A percentile compares a stretch with the other conserved stretches of the same genome.
These are phyloP conservation scores for Bombus fervidus DNA, from an alignment of 1,140 invertebrate genomes.

Conservation along the genomic window DNA sequence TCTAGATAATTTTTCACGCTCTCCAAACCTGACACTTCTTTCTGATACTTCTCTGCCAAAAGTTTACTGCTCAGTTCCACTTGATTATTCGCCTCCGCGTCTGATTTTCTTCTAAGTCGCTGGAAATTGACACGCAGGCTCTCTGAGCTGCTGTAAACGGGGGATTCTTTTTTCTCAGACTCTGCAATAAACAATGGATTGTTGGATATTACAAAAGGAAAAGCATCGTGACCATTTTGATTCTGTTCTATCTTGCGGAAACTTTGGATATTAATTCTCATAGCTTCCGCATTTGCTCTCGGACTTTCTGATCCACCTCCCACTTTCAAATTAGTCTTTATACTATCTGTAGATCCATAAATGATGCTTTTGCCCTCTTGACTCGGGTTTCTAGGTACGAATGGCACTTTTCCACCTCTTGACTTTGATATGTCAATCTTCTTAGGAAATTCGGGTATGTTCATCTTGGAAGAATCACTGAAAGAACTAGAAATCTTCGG, in stretches of 20 bases:
- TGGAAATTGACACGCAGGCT: conserved; percentile 74
- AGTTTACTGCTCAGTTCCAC: conserved; percentile 74
- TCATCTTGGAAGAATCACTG: conserved; percentile 66
- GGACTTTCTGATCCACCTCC: conserved; percentile 62
- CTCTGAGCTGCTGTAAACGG: conserved; percentile 74
- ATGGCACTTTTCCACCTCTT: conserved; percentile 55
- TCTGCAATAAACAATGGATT: conserved; percentile 78
- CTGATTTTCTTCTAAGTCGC: conserved; percentile 73
- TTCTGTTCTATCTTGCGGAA: conserved; percentile 75
- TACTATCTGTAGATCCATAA: conserved; percentile 65
- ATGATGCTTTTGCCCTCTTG: conserved; percentile 59
- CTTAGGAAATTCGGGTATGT: conserved; percentile 68
- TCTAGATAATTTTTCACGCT: conserved; percentile 80
- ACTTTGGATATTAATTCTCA: conserved; percentile 75
- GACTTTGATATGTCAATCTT: conserved; percentile 69
- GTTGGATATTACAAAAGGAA: conserved; percentile 78
- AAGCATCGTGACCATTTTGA: conserved; percentile 76
- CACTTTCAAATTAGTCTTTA: conserved; percentile 67
- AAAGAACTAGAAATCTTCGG: conserved; percentile 69
- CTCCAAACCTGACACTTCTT: conserved; percentile 76
- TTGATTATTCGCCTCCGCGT: conserved; percentile 73
- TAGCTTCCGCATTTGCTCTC: conserved; percentile 72
- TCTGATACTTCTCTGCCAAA: conserved; percentile 77
- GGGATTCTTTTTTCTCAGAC: conserved; percentile 72
- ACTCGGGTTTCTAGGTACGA: conserved; percentile 57